phyloP scores from a whole-genome alignment of 2,113 vertebrate genomes.

The Anthoscopus minutus region DNA sequence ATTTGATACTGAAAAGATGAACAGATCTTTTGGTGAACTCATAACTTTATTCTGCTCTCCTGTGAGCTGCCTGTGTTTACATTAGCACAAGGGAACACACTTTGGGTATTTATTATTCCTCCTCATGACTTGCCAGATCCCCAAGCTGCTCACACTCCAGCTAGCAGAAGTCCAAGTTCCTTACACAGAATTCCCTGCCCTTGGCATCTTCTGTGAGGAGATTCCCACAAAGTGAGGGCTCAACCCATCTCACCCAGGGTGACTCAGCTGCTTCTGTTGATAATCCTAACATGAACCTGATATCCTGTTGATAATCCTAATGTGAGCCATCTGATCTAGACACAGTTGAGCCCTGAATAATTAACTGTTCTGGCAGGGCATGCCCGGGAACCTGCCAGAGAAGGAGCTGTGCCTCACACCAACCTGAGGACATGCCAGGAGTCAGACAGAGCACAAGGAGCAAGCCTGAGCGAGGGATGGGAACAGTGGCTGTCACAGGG shows the following conservation, averaged over 20 bases:
- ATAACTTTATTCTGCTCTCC: neutral
- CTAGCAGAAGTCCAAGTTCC: neutral
- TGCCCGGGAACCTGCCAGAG: neutral
- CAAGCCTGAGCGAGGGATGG: accelerated
- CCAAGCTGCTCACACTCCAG: neutral
- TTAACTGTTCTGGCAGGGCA: neutral
- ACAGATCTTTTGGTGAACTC: neutral
- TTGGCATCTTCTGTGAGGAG: neutral
- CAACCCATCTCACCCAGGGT: neutral
- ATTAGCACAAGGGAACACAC: accelerated
- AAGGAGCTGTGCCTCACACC: neutral
- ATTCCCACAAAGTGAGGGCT: neutral
- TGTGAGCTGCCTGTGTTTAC: neutral
- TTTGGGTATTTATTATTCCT: neutral
- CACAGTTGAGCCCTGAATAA: neutral
- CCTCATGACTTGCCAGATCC: neutral
- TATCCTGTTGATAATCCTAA: neutral
- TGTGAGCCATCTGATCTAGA: neutral
- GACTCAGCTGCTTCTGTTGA: neutral
- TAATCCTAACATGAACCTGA: neutral
- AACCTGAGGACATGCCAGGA: neutral
- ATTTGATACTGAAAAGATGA: neutral
- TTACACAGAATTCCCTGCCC: neutral
- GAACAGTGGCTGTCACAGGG: neutral
- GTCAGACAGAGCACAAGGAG: neutral